These are phyloP conservation scores for Sympetrum striolatum DNA, from an alignment of 2,888 invertebrate species.

Conservation along the genomic window DNA sequence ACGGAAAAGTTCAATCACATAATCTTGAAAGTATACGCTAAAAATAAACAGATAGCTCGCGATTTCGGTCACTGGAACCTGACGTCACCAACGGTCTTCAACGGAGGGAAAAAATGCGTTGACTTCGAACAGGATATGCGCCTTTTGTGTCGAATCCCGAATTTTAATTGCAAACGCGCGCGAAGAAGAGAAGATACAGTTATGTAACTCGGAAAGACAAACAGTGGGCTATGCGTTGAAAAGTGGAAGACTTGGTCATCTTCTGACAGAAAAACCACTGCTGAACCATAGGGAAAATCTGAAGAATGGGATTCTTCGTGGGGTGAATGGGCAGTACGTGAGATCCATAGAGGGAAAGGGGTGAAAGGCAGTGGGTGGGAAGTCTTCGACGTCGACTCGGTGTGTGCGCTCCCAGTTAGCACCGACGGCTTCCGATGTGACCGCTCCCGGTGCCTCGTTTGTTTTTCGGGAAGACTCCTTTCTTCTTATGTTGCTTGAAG, in stretches of 20 bases:
- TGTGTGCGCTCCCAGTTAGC: not conserved
- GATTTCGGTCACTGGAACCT: too few relatives aligned
- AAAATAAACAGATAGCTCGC: too few relatives aligned
- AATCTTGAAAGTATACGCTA: too few relatives aligned
- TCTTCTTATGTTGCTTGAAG: not conserved
- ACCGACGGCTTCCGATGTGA: not conserved
- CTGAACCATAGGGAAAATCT: not conserved
- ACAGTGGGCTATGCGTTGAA: not conserved
- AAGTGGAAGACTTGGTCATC: not conserved
- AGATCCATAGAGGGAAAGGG: not conserved
- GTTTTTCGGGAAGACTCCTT: not conserved
- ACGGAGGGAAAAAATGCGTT: not conserved
- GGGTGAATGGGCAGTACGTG: not conserved
- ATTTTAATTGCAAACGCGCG: not conserved
- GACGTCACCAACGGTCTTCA: too few relatives aligned
- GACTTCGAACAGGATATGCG: not conserved
- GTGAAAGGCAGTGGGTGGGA: not conserved
- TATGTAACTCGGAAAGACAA: not conserved
- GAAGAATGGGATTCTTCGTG: not conserved
- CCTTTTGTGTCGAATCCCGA: not conserved
- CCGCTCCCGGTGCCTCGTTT: not conserved
- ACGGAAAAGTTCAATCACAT: too few relatives aligned
- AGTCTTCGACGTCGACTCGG: not conserved
- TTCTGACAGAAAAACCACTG: not conserved
- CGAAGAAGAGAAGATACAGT: not conserved